phyloP scores from a whole-genome alignment of 2,113 vertebrate genomes.

The Callipepla californica region DNA sequence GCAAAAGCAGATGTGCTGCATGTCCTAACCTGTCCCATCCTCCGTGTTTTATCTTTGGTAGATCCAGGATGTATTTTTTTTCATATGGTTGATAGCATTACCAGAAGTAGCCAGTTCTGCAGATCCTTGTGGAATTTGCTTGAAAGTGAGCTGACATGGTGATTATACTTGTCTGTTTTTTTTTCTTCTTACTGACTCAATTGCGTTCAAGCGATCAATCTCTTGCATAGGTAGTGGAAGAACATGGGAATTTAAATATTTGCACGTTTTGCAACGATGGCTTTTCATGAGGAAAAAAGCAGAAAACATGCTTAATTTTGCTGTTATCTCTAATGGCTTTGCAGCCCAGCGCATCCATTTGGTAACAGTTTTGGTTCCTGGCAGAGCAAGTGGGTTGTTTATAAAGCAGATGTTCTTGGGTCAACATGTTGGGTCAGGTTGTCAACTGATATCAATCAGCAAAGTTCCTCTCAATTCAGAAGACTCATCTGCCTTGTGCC shows the following conservation, averaged over 20 bases:
- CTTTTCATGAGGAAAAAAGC: neutral
- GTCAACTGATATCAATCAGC: constrained; percentile 16
- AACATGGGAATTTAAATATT: neutral
- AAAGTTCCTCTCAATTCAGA: neutral
- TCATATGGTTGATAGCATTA: neutral
- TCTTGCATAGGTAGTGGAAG: neutral
- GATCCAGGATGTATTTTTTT: neutral
- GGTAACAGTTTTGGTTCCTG: neutral
- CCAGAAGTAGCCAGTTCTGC: neutral
- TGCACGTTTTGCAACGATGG: neutral
- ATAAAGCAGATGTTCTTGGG: neutral
- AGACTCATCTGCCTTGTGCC: neutral
- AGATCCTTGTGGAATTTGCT: neutral
- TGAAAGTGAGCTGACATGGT: neutral
- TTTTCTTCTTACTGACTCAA: neutral
- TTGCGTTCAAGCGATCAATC: neutral
- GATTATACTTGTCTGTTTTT: neutral
- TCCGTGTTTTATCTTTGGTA: neutral
- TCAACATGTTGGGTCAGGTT: neutral
- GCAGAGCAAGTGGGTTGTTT: neutral
- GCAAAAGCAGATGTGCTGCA: neutral
- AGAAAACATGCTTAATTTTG: neutral
- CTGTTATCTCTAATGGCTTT: neutral
- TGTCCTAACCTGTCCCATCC: neutral
- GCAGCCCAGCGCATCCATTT: neutral